Conservation (phyloP, 2,113 vertebrate genomes). For the Electrona antarctica region DNA sequence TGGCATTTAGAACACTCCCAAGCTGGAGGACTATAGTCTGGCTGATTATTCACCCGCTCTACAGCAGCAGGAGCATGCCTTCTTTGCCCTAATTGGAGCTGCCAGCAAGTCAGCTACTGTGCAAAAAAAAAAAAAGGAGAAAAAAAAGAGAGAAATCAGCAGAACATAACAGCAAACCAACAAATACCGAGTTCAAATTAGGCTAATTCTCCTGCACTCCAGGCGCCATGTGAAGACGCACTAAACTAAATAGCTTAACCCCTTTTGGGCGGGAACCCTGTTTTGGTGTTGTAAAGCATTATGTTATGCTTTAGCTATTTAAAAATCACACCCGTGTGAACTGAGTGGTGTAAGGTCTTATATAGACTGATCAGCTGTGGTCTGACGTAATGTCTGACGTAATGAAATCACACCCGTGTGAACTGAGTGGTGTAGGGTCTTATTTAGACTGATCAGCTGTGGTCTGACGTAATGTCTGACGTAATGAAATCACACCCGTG, state of each 20-base stretch:
- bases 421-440: too few relatives aligned
- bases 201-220: constrained; percentile 23
- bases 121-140: constrained; percentile 16
- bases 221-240: constrained; percentile 43
- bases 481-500: too few relatives aligned
- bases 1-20: constrained; percentile 45
- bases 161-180: constrained; percentile 34
- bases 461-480: too few relatives aligned
- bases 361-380: too few relatives aligned
- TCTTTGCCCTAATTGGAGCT: constrained; percentile 50
- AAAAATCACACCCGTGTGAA: too few relatives aligned
- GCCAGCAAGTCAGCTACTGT: constrained; percentile 39
- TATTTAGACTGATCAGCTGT: too few relatives aligned
- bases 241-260: constrained; percentile 39
- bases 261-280: too few relatives aligned
- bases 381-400: too few relatives aligned
- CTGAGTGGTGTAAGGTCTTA: too few relatives aligned
- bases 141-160: not conserved
- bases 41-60: constrained; percentile 52
- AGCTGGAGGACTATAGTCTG: constrained; percentile 47
- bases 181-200: constrained; percentile 39
- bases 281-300: too few relatives aligned
- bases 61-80: constrained; percentile 31
- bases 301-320: too few relatives aligned
- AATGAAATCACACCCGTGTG: too few relatives aligned